Evolutionary conservation across 2,888 invertebrate species (phyloP), one percentile per base, ranked within the genome.

Genomic region (Aromia moschata): DNA sequence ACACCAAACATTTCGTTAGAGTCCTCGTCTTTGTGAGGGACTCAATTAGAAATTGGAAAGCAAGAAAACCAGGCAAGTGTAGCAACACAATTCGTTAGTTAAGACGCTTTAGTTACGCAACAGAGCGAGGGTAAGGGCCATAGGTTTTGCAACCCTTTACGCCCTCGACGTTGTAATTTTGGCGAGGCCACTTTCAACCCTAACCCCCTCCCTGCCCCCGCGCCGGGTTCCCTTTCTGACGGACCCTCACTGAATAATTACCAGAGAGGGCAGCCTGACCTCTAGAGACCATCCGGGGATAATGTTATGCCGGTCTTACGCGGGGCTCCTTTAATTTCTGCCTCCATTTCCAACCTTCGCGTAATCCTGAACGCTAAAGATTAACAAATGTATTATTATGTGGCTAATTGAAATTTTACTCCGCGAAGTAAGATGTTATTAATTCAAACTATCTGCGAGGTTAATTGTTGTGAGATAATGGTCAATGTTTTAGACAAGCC

Each of bases 231-330:
- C 41, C 18, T 43, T 52, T 60, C 68, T 65, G 71, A 71, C 72
- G 72, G 74, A 75, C 74, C 75, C 75, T 75, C 65, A 69, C 75
- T 77, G 76, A 79, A 78, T 79, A 79, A 78, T 78, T 78, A 75
- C 77, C 74, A 73, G 45, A 60, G 55, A 68, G 65, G 74, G 72
- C 75, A 74, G 72, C 72, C 74, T 78, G 78, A 78, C 78, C 78
- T 78, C 77, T 68, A 71, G 77, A 77, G 78, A 77, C 77, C 77
- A 73, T 46, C 70, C 70, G 70, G 74, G 76, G 75, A 74, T 75
- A 74, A 75, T 75, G 74, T 62, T 62, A 67, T 67, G 58, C 59
- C 49, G 54, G 45, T 49, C 46, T 30, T 40, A 41, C 31, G 40
- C 41, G 36, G 20, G 20, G 17, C 16, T 31, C 38, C 56, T 47